phyloP scores from a whole-genome alignment of 2,797 vertebrate genomes.

The Microctenopoma lineatum region DNA sequence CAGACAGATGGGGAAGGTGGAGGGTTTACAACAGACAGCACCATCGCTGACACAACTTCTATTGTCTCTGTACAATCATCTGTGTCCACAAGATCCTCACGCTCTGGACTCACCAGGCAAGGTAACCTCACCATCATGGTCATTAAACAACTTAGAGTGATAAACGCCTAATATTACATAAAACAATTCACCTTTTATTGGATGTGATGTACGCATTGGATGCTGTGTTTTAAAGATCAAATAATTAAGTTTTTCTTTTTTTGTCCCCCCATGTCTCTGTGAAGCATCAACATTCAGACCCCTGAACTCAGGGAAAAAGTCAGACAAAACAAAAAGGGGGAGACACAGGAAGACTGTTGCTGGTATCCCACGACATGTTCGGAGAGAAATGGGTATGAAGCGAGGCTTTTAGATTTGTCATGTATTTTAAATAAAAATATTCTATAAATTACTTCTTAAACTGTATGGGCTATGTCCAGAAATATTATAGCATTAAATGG shows the following conservation, averaged over 20 bases:
- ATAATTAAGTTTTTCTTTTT: not conserved
- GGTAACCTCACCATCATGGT: conserved; percentile 60
- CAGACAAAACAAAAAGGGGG: conserved; percentile 78
- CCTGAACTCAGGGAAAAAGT: conserved; percentile 77
- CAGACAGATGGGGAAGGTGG: conserved; percentile 83
- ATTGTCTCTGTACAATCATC: conserved; percentile 77
- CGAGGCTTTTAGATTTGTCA: not conserved
- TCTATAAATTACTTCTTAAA: not conserved
- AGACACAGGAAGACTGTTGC: conserved; percentile 85
- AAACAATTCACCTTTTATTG: not conserved
- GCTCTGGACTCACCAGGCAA: conserved; percentile 85
- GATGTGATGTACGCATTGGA: not conserved
- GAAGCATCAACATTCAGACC: conserved; percentile 85
- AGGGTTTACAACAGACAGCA: conserved; percentile 81
- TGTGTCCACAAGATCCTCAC: conserved; percentile 79
- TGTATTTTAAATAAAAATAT: not conserved
- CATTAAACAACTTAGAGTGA: not conserved
- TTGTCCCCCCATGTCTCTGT: conserved; percentile 1
- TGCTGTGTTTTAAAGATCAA: not conserved
- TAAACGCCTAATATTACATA: not conserved
- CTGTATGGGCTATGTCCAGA: not conserved
- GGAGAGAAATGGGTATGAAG: conserved; percentile 91
- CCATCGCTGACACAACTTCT: conserved; percentile 77
- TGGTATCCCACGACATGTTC: conserved; percentile 92
- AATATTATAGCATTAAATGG: not conserved